Percentiles rank a stretch among this genome's conserved stretches.
phyloP scores from a whole-genome alignment of 2,888 invertebrate species.

The Athrips mouffetella region DNA sequence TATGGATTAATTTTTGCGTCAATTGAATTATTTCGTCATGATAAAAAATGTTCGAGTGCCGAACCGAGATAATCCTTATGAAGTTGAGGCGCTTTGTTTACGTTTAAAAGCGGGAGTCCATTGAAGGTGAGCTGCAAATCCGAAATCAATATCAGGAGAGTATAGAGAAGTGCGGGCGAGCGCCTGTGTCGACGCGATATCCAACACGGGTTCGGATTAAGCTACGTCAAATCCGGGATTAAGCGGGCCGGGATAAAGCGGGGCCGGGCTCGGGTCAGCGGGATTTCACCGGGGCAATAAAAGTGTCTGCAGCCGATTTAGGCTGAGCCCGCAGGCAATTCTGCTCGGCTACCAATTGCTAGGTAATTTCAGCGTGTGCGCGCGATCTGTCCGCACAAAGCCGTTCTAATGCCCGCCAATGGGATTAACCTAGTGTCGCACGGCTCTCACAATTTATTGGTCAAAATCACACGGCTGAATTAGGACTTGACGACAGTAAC shows the following conservation, averaged over 20 bases:
- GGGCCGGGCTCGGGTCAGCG: constrained; percentile 68
- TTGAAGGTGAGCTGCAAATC: constrained; percentile 54
- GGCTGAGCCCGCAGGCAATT: constrained; percentile 73
- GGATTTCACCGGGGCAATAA: constrained; percentile 76
- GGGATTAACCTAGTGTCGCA: constrained; percentile 73
- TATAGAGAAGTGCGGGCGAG: constrained; percentile 57
- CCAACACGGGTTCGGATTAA: constrained; percentile 83
- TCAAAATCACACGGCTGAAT: constrained; percentile 56
- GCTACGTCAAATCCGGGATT: constrained; percentile 79
- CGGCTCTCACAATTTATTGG: constrained; percentile 71
- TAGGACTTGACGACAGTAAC: constrained; percentile 37
- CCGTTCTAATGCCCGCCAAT: constrained; percentile 73
- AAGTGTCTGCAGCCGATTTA: constrained; percentile 80
- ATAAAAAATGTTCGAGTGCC: constrained; percentile 42
- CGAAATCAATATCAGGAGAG: constrained; percentile 61
- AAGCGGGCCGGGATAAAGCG: constrained; percentile 69
- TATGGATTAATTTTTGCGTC: constrained; percentile 65
- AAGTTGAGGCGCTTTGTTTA: constrained; percentile 47
- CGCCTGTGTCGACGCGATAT: constrained; percentile 79
- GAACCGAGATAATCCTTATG: constrained; percentile 42
- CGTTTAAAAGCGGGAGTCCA: constrained; percentile 34
- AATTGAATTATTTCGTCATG: constrained; percentile 63
- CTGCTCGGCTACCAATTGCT: constrained; percentile 74
- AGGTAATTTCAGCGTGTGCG: constrained; percentile 74
- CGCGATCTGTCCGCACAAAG: constrained; percentile 75